Conservation (phyloP, 2,797 vertebrate species). For the Betta splendens region DNA sequence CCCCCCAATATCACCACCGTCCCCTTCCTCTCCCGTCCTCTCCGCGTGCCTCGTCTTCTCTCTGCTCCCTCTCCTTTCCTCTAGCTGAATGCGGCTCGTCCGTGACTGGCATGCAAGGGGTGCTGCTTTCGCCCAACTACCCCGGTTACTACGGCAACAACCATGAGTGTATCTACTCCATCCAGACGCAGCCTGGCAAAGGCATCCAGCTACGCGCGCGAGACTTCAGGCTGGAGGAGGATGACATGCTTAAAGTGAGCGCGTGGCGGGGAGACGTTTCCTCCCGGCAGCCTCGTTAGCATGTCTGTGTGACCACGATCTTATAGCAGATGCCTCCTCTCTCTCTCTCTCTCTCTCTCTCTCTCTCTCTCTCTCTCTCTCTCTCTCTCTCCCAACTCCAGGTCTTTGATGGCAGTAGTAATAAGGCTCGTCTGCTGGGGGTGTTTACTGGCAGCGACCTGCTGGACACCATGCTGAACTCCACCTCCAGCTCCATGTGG, state of each 20-base stretch:
- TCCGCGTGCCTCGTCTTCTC: conserved; percentile 36
- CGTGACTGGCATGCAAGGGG: conserved; percentile 95
- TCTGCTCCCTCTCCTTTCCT: conserved; percentile 55
- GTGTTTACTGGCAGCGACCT: conserved; percentile 88
- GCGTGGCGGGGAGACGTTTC: conserved; percentile 18
- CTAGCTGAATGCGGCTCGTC: conserved; percentile 97
- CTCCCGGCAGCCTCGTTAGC: conserved; percentile 22
- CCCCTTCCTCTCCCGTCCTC: conserved; percentile 9
- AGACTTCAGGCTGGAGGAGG: conserved; percentile 90
- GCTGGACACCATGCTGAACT: conserved; percentile 89
- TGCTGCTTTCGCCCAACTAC: conserved; percentile 97
- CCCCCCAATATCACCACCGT: conserved; percentile 50
- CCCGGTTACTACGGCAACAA: conserved; percentile 95
- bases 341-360: conserved; percentile 18
- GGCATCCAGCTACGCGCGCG: conserved; percentile 94
- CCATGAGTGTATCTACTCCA: conserved; percentile 99
- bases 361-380: conserved; percentile 16
- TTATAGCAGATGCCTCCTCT: conserved; percentile 36
- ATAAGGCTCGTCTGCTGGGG: conserved; percentile 89
- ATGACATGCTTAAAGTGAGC: conserved; percentile 93
- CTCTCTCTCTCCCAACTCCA: conserved; percentile 52
- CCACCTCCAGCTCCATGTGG: conserved; percentile 97
- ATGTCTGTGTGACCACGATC: conserved; percentile 23
- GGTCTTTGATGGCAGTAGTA: conserved; percentile 96
- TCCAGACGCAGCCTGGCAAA: conserved; percentile 98